Conservation (phyloP, 1,140 invertebrate species). For the Bombyx mandarina region DNA sequence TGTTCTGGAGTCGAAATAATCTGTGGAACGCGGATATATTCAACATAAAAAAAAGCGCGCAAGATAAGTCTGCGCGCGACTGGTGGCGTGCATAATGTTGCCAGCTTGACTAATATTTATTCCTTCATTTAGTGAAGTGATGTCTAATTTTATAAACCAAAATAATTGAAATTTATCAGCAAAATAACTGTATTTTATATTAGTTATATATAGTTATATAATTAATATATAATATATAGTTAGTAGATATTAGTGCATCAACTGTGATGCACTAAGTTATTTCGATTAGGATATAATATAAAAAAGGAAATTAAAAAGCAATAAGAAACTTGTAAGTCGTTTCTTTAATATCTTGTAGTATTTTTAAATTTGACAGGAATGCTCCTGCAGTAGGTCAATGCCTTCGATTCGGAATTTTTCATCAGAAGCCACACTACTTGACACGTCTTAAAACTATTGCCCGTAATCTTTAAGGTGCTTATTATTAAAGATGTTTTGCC, state of each 20-base stretch:
- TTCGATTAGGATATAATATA: background rate
- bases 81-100: background rate
- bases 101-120: background rate
- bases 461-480: background rate
- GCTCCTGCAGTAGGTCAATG: background rate
- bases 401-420: background rate
- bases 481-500: background rate
- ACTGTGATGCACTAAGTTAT: background rate
- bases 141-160: background rate
- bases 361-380: background rate
- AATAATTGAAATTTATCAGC: too few relatives aligned
- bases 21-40: too few relatives aligned
- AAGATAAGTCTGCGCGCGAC: too few relatives aligned
- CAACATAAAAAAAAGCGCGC: too few relatives aligned
- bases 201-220: too few relatives aligned
- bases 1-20: too few relatives aligned
- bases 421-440: background rate
- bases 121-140: slow-evolving; percentile 5
- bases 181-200: too few relatives aligned
- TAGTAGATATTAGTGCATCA: too few relatives aligned
- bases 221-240: too few relatives aligned
- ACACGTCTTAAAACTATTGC: background rate
- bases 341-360: background rate
- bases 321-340: background rate
- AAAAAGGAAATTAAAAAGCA: background rate